Percentiles rank a stretch among this genome's conserved stretches.
Evolutionary conservation across 2,797 vertebrate species (phyloP).

Genomic region (Pipistrellus nathusii): DNA sequence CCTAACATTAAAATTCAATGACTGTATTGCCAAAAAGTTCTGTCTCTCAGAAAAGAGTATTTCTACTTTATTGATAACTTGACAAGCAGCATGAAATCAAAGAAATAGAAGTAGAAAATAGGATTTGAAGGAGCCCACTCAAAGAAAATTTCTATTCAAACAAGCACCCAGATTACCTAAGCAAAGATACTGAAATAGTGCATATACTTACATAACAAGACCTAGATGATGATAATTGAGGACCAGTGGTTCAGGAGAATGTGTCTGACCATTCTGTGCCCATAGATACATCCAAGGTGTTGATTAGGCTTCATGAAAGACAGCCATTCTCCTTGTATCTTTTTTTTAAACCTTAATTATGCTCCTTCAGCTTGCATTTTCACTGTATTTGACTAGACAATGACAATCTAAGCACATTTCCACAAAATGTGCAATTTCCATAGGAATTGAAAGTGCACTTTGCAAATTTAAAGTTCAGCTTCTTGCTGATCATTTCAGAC

Average conservation of each 20-base stretch:
- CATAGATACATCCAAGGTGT: constrained; percentile 77
- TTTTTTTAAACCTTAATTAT: constrained; percentile 86
- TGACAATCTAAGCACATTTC: constrained; percentile 87
- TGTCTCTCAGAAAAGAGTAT: constrained; percentile 33
- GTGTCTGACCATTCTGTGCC: constrained; percentile 82
- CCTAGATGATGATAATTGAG: constrained; percentile 87
- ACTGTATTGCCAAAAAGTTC: constrained; percentile 15
- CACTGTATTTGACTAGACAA: constrained; percentile 82
- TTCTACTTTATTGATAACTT: constrained; percentile 71
- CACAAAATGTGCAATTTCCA: constrained; percentile 87
- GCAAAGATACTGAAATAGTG: constrained; percentile 70
- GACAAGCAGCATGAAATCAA: constrained; percentile 67
- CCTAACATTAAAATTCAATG: constrained; percentile 58
- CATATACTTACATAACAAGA: constrained; percentile 81
- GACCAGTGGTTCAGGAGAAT: constrained; percentile 80
- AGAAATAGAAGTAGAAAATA: constrained; percentile 68
- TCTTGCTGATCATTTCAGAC: constrained; percentile 82
- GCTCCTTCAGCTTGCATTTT: constrained; percentile 85
- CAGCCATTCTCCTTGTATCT: constrained; percentile 81
- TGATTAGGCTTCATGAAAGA: constrained; percentile 86
- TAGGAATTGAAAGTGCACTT: constrained; percentile 83
- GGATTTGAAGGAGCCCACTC: constrained; percentile 64
- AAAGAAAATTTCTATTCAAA: constrained; percentile 76
- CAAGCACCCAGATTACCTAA: constrained; percentile 72
- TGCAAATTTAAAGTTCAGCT: constrained; percentile 84